Percentiles rank a stretch among this genome's conserved stretches.
phyloP scores from a whole-genome alignment of 2,888 invertebrate species.

The Apantesis nais region DNA sequence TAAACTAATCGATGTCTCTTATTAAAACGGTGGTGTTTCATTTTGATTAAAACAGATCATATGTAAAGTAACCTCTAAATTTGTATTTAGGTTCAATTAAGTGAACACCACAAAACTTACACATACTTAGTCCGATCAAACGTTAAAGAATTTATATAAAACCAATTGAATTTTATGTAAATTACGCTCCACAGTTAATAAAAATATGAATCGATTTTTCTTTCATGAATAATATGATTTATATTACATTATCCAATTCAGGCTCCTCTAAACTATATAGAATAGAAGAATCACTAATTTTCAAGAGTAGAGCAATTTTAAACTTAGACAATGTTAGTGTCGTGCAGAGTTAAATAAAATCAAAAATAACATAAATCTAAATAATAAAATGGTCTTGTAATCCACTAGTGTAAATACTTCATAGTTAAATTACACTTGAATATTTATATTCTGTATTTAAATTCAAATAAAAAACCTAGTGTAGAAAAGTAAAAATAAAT shows the following conservation, averaged over 20 bases:
- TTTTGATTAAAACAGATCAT: neutral
- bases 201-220: no score
- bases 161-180: no score
- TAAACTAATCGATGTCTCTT: neutral
- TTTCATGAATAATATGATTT: no score
- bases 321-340: no score
- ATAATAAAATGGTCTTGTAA: neutral
- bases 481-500: slow-evolving; percentile 35
- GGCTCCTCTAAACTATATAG: no score
- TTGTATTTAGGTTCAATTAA: neutral
- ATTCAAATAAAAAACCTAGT: slow-evolving; percentile 25
- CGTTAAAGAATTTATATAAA: neutral
- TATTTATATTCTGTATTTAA: neutral
- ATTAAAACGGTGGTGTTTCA: neutral
- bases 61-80: neutral
- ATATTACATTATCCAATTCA: no score
- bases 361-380: neutral
- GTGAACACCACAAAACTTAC: neutral
- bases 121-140: no score
- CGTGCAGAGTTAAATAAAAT: no score
- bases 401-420: neutral
- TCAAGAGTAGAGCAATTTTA: no score
- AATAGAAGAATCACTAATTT: no score
- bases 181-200: no score
- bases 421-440: neutral